These are phyloP conservation scores for Channallabes apus DNA, from an alignment of 2,797 vertebrate genomes.

Conservation along the genomic window DNA sequence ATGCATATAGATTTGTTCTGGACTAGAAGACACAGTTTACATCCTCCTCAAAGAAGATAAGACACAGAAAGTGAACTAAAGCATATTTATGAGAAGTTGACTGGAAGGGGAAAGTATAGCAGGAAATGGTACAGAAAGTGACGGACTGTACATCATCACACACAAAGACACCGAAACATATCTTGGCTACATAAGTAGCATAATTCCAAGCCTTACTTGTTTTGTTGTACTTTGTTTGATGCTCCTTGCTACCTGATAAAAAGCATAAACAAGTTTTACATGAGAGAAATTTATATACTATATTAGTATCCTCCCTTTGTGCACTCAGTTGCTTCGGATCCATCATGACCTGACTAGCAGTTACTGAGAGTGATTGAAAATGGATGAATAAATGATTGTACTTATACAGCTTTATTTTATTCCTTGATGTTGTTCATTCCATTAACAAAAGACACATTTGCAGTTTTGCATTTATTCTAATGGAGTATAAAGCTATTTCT, in stretches of 20 bases:
- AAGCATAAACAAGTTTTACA: neutral
- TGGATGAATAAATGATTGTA: neutral
- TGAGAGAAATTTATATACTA: neutral
- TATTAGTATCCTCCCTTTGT: neutral
- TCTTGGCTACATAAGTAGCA: neutral
- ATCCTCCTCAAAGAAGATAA: no score
- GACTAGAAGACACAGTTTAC: neutral
- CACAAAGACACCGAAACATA: neutral
- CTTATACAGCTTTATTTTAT: neutral
- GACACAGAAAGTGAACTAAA: no score
- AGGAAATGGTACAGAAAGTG: no score
- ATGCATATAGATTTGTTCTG: neutral
- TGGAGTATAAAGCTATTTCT: slow-evolving; percentile 8
- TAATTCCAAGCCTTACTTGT: neutral
- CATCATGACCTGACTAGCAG: neutral
- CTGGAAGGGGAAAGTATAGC: no score
- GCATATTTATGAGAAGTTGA: no score
- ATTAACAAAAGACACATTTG: slow-evolving; percentile 6
- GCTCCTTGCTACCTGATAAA: neutral
- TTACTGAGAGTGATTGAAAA: slow-evolving; percentile 7
- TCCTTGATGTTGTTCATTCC: slow-evolving; percentile 12
- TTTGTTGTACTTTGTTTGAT: neutral
- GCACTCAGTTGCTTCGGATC: neutral
- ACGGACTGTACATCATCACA: no score
- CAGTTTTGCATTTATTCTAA: slow-evolving; percentile 16